A percentile compares a stretch with the other conserved stretches of the same genome.
phyloP scores from a whole-genome alignment of 2,113 vertebrate genomes.

The Hydrochoerus hydrochaeris region DNA sequence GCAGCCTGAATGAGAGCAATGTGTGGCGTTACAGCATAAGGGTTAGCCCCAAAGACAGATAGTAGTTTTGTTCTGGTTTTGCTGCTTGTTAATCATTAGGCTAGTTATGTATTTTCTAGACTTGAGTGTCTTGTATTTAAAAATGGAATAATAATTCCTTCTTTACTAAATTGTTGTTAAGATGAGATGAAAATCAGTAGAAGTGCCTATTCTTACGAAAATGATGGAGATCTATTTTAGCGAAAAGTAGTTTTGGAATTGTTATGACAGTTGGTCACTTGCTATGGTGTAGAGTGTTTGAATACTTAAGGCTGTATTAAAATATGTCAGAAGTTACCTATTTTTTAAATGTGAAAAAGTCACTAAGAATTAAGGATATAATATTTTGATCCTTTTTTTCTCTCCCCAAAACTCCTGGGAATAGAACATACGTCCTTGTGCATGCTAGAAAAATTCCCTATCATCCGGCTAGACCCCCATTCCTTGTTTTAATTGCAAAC shows the following conservation, averaged over 20 bases:
- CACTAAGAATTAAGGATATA: neutral
- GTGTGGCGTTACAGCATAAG: neutral
- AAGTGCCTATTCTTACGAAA: no score
- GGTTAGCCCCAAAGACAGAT: neutral
- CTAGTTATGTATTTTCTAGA: neutral
- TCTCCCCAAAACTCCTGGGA: neutral
- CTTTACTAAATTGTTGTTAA: neutral
- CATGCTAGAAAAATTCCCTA: neutral
- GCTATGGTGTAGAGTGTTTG: neutral
- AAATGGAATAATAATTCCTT: neutral
- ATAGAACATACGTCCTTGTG: neutral
- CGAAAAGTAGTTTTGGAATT: neutral
- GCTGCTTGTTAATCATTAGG: neutral
- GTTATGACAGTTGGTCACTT: neutral
- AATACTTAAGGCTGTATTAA: neutral
- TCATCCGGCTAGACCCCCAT: neutral
- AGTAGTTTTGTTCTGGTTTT: neutral
- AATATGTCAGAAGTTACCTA: neutral
- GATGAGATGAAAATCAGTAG: neutral
- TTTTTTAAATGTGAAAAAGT: constrained; percentile 51
- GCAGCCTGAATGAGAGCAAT: neutral
- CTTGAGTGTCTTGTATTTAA: neutral
- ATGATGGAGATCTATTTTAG: neutral
- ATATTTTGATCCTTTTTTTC: neutral
- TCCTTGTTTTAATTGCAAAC: constrained; percentile 22